These are phyloP conservation scores for Collichthys lucidus DNA, from an alignment of 2,113 vertebrate genomes.

Conservation along the genomic window DNA sequence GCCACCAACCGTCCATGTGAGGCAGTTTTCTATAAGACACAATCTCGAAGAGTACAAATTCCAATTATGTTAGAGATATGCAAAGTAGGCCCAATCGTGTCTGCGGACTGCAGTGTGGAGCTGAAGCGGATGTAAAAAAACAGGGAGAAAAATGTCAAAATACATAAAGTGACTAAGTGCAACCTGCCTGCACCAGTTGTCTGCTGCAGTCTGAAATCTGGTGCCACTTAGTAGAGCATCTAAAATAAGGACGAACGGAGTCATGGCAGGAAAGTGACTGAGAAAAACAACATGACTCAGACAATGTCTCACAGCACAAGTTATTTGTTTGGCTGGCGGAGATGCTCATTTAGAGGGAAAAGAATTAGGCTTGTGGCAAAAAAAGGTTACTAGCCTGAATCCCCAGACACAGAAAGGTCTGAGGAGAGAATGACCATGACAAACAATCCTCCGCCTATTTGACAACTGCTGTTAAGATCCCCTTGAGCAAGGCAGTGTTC, in stretches of 20 bases:
- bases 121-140: neutral
- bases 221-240: conserved; percentile 17
- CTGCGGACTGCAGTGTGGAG: neutral
- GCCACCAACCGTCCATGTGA: neutral
- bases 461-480: neutral
- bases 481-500: neutral
- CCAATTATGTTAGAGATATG: neutral
- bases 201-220: conserved; percentile 19
- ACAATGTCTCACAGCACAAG: conserved; percentile 1
- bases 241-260: conserved; percentile 56
- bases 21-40: neutral
- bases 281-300: conserved; percentile 62
- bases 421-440: conserved; percentile 9
- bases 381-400: conserved; percentile 23
- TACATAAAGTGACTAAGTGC: neutral
- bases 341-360: conserved; percentile 2
- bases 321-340: conserved; percentile 26
- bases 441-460: neutral
- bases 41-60: neutral
- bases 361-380: neutral
- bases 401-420: neutral
- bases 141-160: neutral
- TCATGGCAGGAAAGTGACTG: neutral
- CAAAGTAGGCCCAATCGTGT: neutral
- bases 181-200: conserved; percentile 29